Percentiles rank a stretch among this genome's conserved stretches.
phyloP scores from a whole-genome alignment of 2,888 invertebrate species.

The Brachylomia viminalis region DNA sequence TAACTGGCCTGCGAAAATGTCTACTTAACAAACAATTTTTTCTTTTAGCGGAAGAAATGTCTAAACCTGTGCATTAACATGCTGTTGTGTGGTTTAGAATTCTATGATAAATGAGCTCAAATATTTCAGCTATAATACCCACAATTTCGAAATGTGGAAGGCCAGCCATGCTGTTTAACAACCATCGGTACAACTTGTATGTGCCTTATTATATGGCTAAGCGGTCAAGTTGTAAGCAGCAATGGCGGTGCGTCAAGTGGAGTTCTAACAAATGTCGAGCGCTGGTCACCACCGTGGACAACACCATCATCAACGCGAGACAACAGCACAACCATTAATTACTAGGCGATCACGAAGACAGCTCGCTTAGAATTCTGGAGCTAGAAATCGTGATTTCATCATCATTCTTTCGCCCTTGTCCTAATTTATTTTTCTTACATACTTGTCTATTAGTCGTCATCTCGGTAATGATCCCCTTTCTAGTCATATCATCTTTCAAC shows the following conservation, averaged over 20 bases:
- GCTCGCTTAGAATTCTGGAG: background rate
- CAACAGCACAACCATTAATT: constrained; percentile 16
- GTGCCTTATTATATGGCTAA: constrained; percentile 7
- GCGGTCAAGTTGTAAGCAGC: constrained; percentile 20
- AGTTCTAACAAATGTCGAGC: constrained; percentile 18
- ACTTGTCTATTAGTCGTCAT: background rate
- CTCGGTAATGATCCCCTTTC: background rate
- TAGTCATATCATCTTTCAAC: background rate
- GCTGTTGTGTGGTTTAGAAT: background rate
- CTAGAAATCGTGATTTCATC: background rate
- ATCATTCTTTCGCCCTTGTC: background rate
- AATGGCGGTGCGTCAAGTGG: constrained; percentile 70
- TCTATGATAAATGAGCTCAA: constrained; percentile 3
- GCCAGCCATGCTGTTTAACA: constrained; percentile 8
- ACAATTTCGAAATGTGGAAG: constrained; percentile 9
- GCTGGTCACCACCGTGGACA: constrained; percentile 3
- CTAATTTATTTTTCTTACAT: background rate
- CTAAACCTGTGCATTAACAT: constrained; percentile 1
- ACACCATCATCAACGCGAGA: background rate
- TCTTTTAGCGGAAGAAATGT: constrained; percentile 17
- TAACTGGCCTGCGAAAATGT: background rate
- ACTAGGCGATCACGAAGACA: background rate
- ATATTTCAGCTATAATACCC: constrained; percentile 7
- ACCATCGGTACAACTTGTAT: constrained; percentile 16
- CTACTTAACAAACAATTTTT: constrained; percentile 24